Evolutionary conservation across 2,888 invertebrate genomes (phyloP), one percentile per base, ranked within the genome.

Genomic region (Leptinotarsa juncta): DNA sequence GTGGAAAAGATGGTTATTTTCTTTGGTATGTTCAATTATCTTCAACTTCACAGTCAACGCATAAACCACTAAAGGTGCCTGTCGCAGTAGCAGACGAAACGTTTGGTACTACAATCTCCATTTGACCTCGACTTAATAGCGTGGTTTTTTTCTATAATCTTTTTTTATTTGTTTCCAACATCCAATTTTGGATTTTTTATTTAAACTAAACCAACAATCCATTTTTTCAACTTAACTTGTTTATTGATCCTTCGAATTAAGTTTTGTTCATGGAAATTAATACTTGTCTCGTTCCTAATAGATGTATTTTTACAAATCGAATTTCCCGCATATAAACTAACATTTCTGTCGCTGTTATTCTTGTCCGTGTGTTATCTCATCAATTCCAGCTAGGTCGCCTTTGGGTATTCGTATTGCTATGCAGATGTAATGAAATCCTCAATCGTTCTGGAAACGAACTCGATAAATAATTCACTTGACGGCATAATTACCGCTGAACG

Each of bases 371-470:
- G 62, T 62, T 62, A 26, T 32, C 5, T 32, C 62, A 62, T 62
- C 18, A 62, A 42, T 62, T 7, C 10, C 16, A 62, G n/a, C 7
- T 32, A 42, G 10, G 32, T 12, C 16, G 42, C 62, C 62, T 10
- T 62, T 26, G 26, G 42, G 62, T 62, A n/a, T 62, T 32, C 32
- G 62, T 62, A 42, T 62, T 16, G 62, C 16, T 62, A 62, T 62
- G 62, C 42, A 62, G 32, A 62, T 42, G 62, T 62, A 16, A 32
- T 14, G 18, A 62, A 55, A 71, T 70, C 65, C 57, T 65, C 15
- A 74, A 71, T 74, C 68, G 50, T 65, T 71, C 68, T 65, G 65
- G 68, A 74, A 74, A 71, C 15, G 70, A 67, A 72, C 26, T 65
- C 67, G 18, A 76, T 76, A 70, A 72, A 55, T 70, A 55, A 73